These are phyloP conservation scores for Yasuhikotakia modesta DNA, from an alignment of 2,797 vertebrate genomes.

Conservation along the genomic window DNA sequence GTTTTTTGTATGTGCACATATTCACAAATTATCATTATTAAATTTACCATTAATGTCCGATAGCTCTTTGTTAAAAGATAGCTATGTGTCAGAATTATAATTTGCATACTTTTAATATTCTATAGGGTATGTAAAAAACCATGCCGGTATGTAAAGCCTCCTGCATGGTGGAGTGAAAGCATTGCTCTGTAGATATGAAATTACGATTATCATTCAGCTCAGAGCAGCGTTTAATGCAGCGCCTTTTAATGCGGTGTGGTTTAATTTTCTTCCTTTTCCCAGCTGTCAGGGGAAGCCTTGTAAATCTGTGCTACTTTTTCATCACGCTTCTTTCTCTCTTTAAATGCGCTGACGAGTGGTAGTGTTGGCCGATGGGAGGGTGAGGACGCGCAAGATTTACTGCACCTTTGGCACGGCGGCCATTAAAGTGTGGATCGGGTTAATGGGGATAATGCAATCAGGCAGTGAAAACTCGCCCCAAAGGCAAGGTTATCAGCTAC, in stretches of 20 bases:
- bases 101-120: not conserved
- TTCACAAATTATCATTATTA: not conserved
- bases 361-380: constrained; percentile 48
- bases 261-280: constrained; percentile 84
- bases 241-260: constrained; percentile 78
- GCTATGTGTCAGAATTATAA: not conserved
- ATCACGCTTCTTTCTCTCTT: constrained; percentile 79
- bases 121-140: not conserved
- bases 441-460: constrained; percentile 81
- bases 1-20: not conserved
- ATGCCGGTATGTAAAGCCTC: not conserved
- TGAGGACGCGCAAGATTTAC: constrained; percentile 77
- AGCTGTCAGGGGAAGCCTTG: constrained; percentile 78
- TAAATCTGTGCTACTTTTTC: constrained; percentile 87
- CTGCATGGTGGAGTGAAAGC: not conserved
- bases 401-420: constrained; percentile 71
- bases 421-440: constrained; percentile 79
- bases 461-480: constrained; percentile 69
- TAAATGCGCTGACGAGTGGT: constrained; percentile 72
- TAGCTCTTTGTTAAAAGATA: not conserved
- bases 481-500: constrained; percentile 54
- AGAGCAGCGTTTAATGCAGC: constrained; percentile 72
- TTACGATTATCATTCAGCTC: constrained; percentile 76
- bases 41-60: not conserved
- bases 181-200: constrained; percentile 67